Evolutionary conservation across 2,888 invertebrate genomes (phyloP).

Genomic region (Choristoneura rosaceana): DNA sequence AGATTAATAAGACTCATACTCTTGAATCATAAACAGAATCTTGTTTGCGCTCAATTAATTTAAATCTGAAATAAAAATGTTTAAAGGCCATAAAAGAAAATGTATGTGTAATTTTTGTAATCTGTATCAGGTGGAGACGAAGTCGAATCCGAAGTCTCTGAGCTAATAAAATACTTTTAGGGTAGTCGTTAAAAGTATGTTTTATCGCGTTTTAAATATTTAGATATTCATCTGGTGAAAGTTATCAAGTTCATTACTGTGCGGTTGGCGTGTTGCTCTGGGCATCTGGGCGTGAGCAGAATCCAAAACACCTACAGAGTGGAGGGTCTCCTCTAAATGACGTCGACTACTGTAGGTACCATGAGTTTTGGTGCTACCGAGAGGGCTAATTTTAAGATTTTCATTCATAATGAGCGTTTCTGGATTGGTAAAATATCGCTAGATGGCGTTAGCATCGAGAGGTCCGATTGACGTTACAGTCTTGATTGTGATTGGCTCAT

Average conservation of each 20-base stretch:
- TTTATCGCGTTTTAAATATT: conserved; percentile 83
- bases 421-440: too few relatives aligned
- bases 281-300: conserved; percentile 16
- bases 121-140: conserved; percentile 67
- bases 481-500: too few relatives aligned
- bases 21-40: conserved; percentile 65
- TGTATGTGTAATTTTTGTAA: conserved; percentile 75
- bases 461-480: too few relatives aligned
- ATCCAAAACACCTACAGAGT: background rate
- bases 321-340: background rate
- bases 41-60: conserved; percentile 82
- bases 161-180: conserved; percentile 75
- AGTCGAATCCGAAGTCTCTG: conserved; percentile 59
- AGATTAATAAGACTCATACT: conserved; percentile 63
- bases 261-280: conserved; percentile 11
- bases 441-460: too few relatives aligned
- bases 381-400: too few relatives aligned
- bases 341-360: background rate
- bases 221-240: conserved; percentile 83
- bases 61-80: conserved; percentile 73
- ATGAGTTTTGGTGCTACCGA: background rate
- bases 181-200: conserved; percentile 81
- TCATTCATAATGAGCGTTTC: too few relatives aligned
- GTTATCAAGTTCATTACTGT: conserved; percentile 76
- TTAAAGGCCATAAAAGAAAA: conserved; percentile 71